phyloP scores from a whole-genome alignment of 2,113 vertebrate genomes.

The Calyptomena viridis region DNA sequence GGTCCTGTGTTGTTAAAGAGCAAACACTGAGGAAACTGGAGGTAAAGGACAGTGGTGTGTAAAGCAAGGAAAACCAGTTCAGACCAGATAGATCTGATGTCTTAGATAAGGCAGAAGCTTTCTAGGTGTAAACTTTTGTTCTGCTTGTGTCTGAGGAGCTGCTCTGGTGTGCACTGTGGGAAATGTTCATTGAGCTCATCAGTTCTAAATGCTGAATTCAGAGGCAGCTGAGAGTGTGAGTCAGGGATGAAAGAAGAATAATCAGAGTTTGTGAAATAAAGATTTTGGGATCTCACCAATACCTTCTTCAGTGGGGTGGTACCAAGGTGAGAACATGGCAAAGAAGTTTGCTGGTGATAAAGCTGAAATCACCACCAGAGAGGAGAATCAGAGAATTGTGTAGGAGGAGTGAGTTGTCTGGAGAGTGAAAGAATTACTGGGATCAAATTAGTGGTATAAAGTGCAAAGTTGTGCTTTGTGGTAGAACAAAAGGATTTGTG shows the following conservation, averaged over 20 bases:
- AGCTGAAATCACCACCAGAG: not conserved
- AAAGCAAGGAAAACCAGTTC: not conserved
- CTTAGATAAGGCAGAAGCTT: not conserved
- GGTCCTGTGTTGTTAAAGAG: not conserved
- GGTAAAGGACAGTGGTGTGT: not conserved
- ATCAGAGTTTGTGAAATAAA: not conserved
- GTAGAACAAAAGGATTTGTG: not conserved
- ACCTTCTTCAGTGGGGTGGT: not conserved
- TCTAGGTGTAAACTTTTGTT: not conserved
- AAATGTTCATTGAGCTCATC: not conserved
- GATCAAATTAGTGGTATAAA: not conserved
- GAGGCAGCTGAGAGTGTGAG: not conserved
- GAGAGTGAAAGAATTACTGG: not conserved
- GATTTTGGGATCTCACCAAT: not conserved
- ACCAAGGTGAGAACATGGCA: not conserved
- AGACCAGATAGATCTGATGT: not conserved
- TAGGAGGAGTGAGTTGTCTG: not conserved
- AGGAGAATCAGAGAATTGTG: not conserved
- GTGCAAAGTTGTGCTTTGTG: not conserved
- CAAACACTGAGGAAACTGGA: not conserved
- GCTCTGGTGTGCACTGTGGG: not conserved
- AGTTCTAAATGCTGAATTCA: not conserved
- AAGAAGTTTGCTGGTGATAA: not conserved
- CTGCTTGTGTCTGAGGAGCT: not conserved
- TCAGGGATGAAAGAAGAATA: not conserved